Evolutionary conservation across 2,113 vertebrate genomes (phyloP).

Genomic region (Hystrix brachyura): DNA sequence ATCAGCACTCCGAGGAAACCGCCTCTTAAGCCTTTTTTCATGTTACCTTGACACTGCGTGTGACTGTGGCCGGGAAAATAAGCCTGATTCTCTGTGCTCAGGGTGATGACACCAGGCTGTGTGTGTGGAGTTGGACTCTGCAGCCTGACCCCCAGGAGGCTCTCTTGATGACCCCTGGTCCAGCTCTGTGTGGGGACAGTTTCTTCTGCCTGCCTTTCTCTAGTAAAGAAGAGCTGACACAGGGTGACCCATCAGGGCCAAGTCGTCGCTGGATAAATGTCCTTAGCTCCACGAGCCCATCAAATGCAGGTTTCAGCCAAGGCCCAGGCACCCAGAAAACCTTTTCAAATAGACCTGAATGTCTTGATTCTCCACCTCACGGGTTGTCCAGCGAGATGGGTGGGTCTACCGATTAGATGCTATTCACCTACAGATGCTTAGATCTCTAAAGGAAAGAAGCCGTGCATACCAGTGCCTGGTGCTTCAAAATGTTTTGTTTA

Average conservation of each 20-base stretch:
- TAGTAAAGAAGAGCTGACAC: not conserved
- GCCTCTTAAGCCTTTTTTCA: slow-evolving; percentile 75
- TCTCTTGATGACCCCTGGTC: not conserved
- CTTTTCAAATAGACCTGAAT: slow-evolving; percentile 31
- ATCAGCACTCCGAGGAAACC: slow-evolving; percentile 73
- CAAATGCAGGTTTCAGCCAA: not conserved
- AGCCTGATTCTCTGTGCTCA: slow-evolving; percentile 32
- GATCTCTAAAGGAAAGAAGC: not conserved
- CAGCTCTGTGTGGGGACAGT: not conserved
- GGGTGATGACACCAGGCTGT: slow-evolving; percentile 4
- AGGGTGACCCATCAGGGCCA: not conserved
- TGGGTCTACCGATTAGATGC: not conserved
- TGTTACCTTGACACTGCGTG: slow-evolving; percentile 37
- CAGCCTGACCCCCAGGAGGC: not conserved
- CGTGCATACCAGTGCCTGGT: not conserved
- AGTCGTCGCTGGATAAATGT: not conserved
- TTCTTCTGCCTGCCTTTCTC: not conserved
- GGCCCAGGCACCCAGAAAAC: not conserved
- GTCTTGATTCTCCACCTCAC: slow-evolving; percentile 43
- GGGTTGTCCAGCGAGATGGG: not conserved
- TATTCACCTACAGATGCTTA: slow-evolving; percentile 44
- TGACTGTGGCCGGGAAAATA: slow-evolving; percentile 55
- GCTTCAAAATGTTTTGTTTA: not conserved
- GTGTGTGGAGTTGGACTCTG: not conserved
- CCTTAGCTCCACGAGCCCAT: not conserved